Conservation (phyloP, 2,113 vertebrate genomes). For the Pandion haliaetus region DNA sequence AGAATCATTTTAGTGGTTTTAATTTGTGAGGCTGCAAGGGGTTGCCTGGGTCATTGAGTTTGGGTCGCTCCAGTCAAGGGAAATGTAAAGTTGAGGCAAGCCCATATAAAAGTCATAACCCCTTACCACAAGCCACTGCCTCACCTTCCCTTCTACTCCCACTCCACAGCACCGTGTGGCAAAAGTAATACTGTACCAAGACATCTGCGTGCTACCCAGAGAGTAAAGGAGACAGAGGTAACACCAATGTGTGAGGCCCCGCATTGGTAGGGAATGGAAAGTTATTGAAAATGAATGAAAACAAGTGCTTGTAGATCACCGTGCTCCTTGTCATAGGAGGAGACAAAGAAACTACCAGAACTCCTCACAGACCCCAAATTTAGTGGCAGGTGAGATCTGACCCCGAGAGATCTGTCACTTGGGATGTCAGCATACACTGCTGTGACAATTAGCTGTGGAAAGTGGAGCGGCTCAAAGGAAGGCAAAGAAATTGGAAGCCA, state of each 20-base stretch:
- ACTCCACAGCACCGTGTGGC: background rate
- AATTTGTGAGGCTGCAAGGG: background rate
- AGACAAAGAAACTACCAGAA: background rate
- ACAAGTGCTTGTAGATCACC: background rate
- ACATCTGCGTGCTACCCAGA: background rate
- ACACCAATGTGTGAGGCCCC: background rate
- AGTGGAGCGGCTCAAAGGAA: background rate
- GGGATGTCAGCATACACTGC: background rate
- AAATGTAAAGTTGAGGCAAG: background rate
- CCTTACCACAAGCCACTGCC: background rate
- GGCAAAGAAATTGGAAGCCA: background rate
- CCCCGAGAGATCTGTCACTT: background rate
- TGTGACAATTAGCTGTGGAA: background rate
- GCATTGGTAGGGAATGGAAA: background rate
- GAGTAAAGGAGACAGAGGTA: background rate
- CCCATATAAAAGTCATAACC: background rate
- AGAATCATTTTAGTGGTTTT: background rate
- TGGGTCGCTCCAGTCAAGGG: background rate
- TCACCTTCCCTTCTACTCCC: background rate
- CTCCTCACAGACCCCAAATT: background rate
- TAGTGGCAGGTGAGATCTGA: background rate
- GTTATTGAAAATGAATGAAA: background rate
- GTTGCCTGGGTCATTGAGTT: background rate
- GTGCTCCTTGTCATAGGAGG: background rate
- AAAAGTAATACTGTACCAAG: accelerated